Percentiles rank a stretch among this genome's conserved stretches.
phyloP scores from a whole-genome alignment of 2,113 vertebrate species.

The Spermophilus dauricus region DNA sequence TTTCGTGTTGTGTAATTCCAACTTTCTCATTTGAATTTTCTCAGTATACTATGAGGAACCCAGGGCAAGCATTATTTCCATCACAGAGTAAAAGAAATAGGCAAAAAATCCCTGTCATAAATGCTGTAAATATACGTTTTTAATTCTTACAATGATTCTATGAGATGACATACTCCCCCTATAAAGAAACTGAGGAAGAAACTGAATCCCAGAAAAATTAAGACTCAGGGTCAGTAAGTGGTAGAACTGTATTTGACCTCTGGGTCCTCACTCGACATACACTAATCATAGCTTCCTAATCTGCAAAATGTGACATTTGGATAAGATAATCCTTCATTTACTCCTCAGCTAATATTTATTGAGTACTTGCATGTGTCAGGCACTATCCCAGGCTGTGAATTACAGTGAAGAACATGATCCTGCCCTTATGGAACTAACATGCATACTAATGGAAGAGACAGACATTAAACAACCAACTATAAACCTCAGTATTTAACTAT shows the following conservation, averaged over 20 bases:
- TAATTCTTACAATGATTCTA: background rate
- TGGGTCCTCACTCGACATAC: background rate
- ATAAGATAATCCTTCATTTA: background rate
- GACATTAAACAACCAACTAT: background rate
- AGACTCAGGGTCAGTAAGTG: background rate
- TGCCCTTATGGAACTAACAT: background rate
- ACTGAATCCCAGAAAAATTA: background rate
- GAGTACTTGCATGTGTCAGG: background rate
- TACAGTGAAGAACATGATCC: background rate
- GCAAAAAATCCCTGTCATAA: background rate
- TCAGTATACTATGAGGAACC: slow-evolving; percentile 3
- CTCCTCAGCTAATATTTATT: background rate
- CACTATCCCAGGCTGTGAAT: background rate
- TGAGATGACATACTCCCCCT: background rate
- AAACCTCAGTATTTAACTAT: slow-evolving; percentile 39
- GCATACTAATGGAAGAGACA: background rate
- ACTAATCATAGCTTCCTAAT: background rate
- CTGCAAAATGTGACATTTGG: slow-evolving; percentile 12
- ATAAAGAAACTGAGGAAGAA: slow-evolving; percentile 16
- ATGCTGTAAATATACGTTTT: slow-evolving; percentile 11
- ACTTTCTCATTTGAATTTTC: slow-evolving; percentile 12
- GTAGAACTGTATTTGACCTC: background rate
- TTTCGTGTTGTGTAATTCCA: background rate
- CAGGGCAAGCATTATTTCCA: background rate
- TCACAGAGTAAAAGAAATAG: background rate